These are phyloP conservation scores for Vimba vimba DNA, from an alignment of 2,113 vertebrate species.

Conservation along the genomic window DNA sequence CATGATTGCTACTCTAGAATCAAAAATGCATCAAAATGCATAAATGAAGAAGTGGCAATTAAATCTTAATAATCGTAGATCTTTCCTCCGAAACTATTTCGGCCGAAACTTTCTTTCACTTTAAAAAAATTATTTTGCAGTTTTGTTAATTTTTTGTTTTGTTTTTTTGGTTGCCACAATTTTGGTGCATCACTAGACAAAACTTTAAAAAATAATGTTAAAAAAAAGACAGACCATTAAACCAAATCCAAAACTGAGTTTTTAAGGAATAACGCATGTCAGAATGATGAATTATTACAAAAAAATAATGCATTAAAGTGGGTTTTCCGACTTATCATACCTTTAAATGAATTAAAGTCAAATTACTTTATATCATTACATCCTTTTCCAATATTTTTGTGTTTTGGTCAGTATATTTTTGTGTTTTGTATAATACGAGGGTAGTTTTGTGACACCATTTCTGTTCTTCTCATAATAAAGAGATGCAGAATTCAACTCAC, in stretches of 20 bases:
- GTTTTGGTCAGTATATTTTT: not conserved
- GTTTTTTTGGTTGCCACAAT: too few species aligned
- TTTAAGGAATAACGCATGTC: not conserved
- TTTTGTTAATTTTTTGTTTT: too few species aligned
- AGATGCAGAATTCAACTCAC: not conserved
- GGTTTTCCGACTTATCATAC: not conserved
- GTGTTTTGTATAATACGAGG: not conserved
- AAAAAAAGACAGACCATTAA: not conserved
- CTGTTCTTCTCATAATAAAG: not conserved
- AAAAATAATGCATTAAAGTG: not conserved
- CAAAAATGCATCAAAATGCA: too few species aligned
- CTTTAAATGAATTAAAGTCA: not conserved
- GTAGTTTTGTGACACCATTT: not conserved
- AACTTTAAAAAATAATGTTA: too few species aligned
- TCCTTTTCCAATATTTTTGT: not conserved
- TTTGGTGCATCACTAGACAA: too few species aligned
- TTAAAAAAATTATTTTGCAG: too few species aligned
- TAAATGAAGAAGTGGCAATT: too few species aligned
- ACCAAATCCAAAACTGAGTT: not conserved
- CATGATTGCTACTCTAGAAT: too few species aligned
- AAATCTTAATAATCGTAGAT: too few species aligned
- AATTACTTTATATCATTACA: not conserved
- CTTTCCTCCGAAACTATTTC: too few species aligned
- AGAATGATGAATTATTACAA: too few species aligned
- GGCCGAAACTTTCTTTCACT: too few species aligned